phyloP scores from a whole-genome alignment of 1,140 invertebrate genomes.

The Zaprionus capensis region DNA sequence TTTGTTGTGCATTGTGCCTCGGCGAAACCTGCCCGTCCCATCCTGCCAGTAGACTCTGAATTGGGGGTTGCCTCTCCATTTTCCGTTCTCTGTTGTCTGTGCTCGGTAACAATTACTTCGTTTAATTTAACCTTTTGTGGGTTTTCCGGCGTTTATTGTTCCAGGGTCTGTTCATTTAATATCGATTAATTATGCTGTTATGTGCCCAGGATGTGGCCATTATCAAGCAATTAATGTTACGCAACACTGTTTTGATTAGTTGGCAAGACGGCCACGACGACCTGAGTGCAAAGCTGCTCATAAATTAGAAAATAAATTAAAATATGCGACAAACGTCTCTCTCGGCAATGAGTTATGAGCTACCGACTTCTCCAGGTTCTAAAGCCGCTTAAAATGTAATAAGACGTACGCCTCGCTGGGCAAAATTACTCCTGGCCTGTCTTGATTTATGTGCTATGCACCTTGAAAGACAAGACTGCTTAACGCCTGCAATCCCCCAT shows the following conservation, averaged over 20 bases:
- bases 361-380: slow-evolving; percentile 8
- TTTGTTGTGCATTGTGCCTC: slow-evolving; percentile 73
- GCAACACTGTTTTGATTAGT: slow-evolving; percentile 53
- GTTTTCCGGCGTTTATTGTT: slow-evolving; percentile 73
- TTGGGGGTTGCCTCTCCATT: slow-evolving; percentile 7
- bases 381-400: slow-evolving; percentile 78
- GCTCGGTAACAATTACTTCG: slow-evolving; percentile 78
- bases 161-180: slow-evolving; percentile 66
- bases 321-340: slow-evolving; percentile 71
- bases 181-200: slow-evolving; percentile 82
- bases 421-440: slow-evolving; percentile 56
- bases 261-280: slow-evolving; percentile 24
- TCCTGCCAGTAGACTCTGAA: background rate
- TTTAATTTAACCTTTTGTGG: slow-evolving; percentile 83
- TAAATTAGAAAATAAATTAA: slow-evolving; percentile 80
- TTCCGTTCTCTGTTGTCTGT: slow-evolving; percentile 33
- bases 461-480: slow-evolving; percentile 48
- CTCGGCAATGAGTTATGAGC: slow-evolving; percentile 70
- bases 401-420: slow-evolving; percentile 56
- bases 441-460: slow-evolving; percentile 66
- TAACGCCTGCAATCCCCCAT: slow-evolving; percentile 14
- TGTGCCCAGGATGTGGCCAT: slow-evolving; percentile 56
- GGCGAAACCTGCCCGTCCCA: slow-evolving; percentile 39
- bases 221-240: slow-evolving; percentile 62
- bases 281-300: slow-evolving; percentile 54